A percentile compares a stretch with the other conserved stretches of the same genome.
These are phyloP conservation scores for Gymnorhina tibicen DNA, from an alignment of 2,113 vertebrate genomes.

Conservation along the genomic window DNA sequence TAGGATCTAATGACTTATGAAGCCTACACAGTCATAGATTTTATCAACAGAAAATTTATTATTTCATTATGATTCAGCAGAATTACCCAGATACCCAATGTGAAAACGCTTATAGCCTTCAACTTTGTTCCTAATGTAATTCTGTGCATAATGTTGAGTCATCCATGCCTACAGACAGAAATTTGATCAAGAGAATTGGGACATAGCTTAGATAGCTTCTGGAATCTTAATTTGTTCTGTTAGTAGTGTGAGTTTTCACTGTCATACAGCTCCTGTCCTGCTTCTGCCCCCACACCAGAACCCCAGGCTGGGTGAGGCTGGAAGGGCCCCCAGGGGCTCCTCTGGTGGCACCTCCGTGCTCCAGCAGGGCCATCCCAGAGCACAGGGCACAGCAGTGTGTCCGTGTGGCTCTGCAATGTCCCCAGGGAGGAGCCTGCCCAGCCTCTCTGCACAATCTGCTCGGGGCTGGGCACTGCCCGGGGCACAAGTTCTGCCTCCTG, in stretches of 20 bases:
- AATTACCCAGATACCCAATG: background rate
- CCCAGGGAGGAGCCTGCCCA: too few relatives aligned
- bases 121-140: background rate
- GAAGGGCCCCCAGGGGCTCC: background rate
- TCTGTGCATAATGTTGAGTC: background rate
- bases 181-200: background rate
- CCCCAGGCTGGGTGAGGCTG: fast-evolving
- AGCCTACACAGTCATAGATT: background rate
- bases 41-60: background rate
- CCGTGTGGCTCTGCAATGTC: too few relatives aligned
- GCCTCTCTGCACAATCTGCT: too few relatives aligned
- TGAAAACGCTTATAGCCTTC: background rate
- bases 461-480: too few relatives aligned
- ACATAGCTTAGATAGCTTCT: background rate
- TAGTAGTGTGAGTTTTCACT: background rate
- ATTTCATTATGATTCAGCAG: background rate
- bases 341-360: background rate
- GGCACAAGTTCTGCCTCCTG: too few relatives aligned
- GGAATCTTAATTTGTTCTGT: background rate
- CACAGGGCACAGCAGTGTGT: background rate
- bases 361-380: background rate
- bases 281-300: background rate
- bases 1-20: background rate
- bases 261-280: background rate
- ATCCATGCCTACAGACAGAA: background rate